These are phyloP conservation scores for Trilocha varians DNA, from an alignment of 2,888 invertebrate species.

Conservation along the genomic window DNA sequence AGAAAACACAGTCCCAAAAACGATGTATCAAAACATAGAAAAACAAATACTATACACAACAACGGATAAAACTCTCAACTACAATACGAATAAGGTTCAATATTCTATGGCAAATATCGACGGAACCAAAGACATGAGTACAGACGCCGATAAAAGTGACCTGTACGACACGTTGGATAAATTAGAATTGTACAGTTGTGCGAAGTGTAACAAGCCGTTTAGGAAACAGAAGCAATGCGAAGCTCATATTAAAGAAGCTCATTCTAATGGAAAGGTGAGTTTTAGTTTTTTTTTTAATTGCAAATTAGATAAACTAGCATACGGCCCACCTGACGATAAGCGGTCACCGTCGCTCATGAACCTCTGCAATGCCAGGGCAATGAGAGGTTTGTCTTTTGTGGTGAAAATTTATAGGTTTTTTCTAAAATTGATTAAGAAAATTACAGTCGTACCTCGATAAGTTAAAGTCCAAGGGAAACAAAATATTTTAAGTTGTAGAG, in stretches of 20 bases:
- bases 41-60: slow-evolving; percentile 55
- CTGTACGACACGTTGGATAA: slow-evolving; percentile 48
- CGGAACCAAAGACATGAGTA: slow-evolving; percentile 25
- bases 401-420: no score
- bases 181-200: slow-evolving; percentile 46
- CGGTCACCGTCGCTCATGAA: no score
- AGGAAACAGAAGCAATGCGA: slow-evolving; percentile 77
- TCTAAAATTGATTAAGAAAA: no score
- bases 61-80: slow-evolving; percentile 45
- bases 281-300: not conserved
- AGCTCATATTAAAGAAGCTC: slow-evolving; percentile 74
- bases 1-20: slow-evolving; percentile 58
- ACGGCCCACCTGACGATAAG: no score
- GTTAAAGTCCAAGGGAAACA: no score
- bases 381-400: no score
- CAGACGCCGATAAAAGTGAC: slow-evolving; percentile 38
- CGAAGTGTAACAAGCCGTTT: slow-evolving; percentile 71
- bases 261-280: slow-evolving; percentile 46
- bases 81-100: slow-evolving; percentile 44
- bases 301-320: no score
- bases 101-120: slow-evolving; percentile 54
- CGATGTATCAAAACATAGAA: slow-evolving; percentile 57
- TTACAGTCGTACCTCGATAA: no score
- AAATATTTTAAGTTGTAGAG: no score
- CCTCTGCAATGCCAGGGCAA: no score